Percentiles rank a stretch among this genome's conserved stretches.
These are phyloP conservation scores for Ailuropoda melanoleuca DNA, from an alignment of 2,113 vertebrate genomes.

Conservation along the genomic window DNA sequence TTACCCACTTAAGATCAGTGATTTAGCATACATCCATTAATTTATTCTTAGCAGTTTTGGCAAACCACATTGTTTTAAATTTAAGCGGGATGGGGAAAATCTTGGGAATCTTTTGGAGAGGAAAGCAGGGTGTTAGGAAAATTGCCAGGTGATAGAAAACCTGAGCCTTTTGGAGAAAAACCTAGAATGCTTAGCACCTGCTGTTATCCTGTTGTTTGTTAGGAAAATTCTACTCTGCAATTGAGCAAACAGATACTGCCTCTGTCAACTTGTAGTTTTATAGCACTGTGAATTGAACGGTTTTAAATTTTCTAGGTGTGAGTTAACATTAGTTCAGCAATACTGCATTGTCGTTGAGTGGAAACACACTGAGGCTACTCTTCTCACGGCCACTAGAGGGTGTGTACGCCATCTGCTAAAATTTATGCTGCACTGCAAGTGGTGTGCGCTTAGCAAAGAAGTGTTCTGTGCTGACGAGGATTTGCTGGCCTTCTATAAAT, in stretches of 20 bases:
- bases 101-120: neutral
- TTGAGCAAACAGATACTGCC: neutral
- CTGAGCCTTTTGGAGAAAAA: conserved; percentile 29
- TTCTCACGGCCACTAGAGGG: conserved; percentile 61
- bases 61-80: conserved; percentile 14
- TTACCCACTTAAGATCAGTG: neutral
- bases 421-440: neutral
- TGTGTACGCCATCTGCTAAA: neutral
- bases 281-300: neutral
- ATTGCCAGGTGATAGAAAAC: conserved; percentile 10
- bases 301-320: neutral
- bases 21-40: neutral
- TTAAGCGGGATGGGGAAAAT: neutral
- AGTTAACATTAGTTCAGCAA: neutral
- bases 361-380: neutral
- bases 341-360: neutral
- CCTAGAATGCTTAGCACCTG: neutral
- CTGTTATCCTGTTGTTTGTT: neutral
- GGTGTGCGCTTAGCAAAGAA: neutral
- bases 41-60: neutral
- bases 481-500: neutral
- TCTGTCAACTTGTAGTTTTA: neutral
- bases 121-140: neutral
- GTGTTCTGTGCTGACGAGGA: neutral
- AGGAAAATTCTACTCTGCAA: neutral